Base-by-base conservation (phyloP, 2,888 invertebrate species). In the Cremastobaeus sp. region DNA sequence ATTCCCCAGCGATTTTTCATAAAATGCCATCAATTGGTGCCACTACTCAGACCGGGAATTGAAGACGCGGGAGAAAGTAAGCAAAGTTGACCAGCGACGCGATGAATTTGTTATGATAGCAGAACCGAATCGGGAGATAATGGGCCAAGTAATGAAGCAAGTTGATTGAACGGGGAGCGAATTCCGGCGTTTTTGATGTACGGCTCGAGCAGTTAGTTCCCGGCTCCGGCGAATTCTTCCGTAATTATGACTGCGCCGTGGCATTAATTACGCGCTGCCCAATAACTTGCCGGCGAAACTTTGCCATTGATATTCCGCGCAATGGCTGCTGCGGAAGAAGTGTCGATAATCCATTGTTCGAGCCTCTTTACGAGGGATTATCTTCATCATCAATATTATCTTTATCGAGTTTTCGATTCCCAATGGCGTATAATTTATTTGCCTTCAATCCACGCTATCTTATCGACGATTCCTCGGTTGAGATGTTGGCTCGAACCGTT, bases 161-260 rank as follows among this genome's bases (percentile, higher is more conserved):
- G 48, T 39, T 50, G 60, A 50, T 18, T 34, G 28, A 17, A 9
- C 14, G 35, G 12, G 14, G 43, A 64, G 54, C 45, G 14, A 68
- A 43, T 52, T 48, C 48, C 39, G 30, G 43, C 68, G 34, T 52
- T 52, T 59, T 68, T 68, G 52, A 54, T 50, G 20, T 43, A 50
- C 43, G 32, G 50, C 50, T 57, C 30, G 18, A 25, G 35, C 12
- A 54, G 34, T 48, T 39, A 52, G 52, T 39, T 66, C 11, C 32
- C 14, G 34, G 9, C 55, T 65, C 17, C 18, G 32, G 41, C 35
- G 39, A 30, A 71, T 65, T 64, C 65, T 28, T 47, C 32, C 54
- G 65, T 55, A 59, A 72, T 65, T 65, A 72, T 52, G 54, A 65
- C 60, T 52, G 28, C 47, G 65, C 28, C 47, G 50, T 59, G 15